Evolutionary conservation across 2,888 invertebrate genomes (phyloP).

Genomic region (Phyllotreta cruciferae): DNA sequence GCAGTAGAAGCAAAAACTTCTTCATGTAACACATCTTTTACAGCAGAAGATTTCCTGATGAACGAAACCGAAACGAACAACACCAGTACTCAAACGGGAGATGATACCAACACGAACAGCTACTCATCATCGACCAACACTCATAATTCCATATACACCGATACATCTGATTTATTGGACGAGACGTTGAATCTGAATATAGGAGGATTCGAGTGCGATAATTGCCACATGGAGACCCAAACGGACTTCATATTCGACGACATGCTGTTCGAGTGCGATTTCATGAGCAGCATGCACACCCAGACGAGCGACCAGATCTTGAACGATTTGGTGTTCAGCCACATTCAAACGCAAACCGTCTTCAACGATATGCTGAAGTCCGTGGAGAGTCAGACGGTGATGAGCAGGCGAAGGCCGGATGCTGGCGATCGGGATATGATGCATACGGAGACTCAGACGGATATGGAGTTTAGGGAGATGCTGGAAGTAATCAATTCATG

Average conservation of each 20-base stretch:
- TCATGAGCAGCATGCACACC: slow-evolving; percentile 56
- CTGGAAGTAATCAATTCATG: slow-evolving; percentile 59
- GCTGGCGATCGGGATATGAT: slow-evolving; percentile 54
- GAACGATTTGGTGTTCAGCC: slow-evolving; percentile 64
- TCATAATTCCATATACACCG: slow-evolving; percentile 50
- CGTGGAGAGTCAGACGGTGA: slow-evolving; percentile 67
- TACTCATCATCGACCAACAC: slow-evolving; percentile 44
- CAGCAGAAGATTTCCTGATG: slow-evolving; percentile 48
- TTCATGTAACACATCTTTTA: slow-evolving; percentile 55
- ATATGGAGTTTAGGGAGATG: slow-evolving; percentile 57
- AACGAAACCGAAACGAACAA: slow-evolving; percentile 46
- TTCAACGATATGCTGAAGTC: slow-evolving; percentile 65
- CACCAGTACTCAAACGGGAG: slow-evolving; percentile 54
- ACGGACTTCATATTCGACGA: slow-evolving; percentile 62
- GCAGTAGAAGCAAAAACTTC: slow-evolving; percentile 47
- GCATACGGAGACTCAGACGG: slow-evolving; percentile 66
- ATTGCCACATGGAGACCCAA: slow-evolving; percentile 69
- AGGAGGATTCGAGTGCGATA: slow-evolving; percentile 55
- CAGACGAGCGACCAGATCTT: slow-evolving; percentile 63
- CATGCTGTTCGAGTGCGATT: slow-evolving; percentile 55
- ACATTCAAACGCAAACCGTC: slow-evolving; percentile 71
- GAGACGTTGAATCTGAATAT: slow-evolving; percentile 42
- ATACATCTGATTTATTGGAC: slow-evolving; percentile 50
- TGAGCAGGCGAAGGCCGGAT: slow-evolving; percentile 48
- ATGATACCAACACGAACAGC: slow-evolving; percentile 36